Conservation (phyloP, 2,888 invertebrate species). For the Epinotia nisella region DNA sequence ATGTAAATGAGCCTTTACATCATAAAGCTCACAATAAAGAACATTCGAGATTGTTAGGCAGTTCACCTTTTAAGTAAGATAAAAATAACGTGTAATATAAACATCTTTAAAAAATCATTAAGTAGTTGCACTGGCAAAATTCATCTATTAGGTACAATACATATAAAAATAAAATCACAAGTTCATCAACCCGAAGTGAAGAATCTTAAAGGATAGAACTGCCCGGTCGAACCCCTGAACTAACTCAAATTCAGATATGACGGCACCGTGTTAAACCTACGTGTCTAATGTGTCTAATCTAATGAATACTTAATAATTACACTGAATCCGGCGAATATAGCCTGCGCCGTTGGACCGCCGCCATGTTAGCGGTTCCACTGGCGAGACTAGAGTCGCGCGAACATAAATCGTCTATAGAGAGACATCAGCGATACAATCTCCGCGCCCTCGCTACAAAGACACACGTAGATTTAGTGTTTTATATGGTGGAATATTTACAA, state of each 20-base stretch:
- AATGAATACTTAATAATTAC: conserved; percentile 80
- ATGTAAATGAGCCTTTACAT: conserved; percentile 53
- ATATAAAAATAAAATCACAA: conserved; percentile 56
- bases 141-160: conserved; percentile 56
- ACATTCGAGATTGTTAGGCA: conserved; percentile 76
- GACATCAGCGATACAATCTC: conserved; percentile 59
- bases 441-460: conserved; percentile 74
- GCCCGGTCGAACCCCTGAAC: conserved; percentile 72
- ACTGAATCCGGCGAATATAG: conserved; percentile 69
- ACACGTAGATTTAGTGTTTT: conserved; percentile 75
- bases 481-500: conserved; percentile 81
- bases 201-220: conserved; percentile 64
- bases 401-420: conserved; percentile 66
- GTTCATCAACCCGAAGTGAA: conserved; percentile 50
- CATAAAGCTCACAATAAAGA: conserved; percentile 67
- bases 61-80: conserved; percentile 67
- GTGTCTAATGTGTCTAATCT: conserved; percentile 64
- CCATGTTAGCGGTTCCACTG: conserved; percentile 54
- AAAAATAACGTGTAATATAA: conserved; percentile 52
- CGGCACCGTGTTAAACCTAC: conserved; percentile 76
- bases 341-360: conserved; percentile 51
- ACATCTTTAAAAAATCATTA: conserved; percentile 53
- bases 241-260: conserved; percentile 83
- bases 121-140: conserved; percentile 58
- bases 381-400: conserved; percentile 63